Conservation (phyloP, 1,140 invertebrate genomes). For the Zaprionus taronus region DNA sequence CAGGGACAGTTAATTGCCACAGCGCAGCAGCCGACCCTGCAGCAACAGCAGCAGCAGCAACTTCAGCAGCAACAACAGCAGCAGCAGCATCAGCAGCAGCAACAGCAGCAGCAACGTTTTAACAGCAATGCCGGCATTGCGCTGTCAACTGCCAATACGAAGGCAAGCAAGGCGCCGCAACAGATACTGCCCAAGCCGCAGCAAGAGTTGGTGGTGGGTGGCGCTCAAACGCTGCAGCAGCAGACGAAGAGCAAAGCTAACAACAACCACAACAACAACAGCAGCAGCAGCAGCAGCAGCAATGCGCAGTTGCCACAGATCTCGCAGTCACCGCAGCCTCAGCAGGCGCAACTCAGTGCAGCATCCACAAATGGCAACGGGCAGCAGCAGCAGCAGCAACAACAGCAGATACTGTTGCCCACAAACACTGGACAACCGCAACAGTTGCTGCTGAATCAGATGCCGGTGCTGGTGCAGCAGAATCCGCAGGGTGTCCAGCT, state of each 20-base stretch:
- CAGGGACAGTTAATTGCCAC: constrained; percentile 81
- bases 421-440: constrained; percentile 72
- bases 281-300: constrained; percentile 30
- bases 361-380: constrained; percentile 42
- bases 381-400: constrained; percentile 46
- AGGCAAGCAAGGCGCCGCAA: constrained; percentile 75
- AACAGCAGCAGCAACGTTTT: constrained; percentile 62
- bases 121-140: constrained; percentile 61
- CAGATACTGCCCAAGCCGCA: constrained; percentile 83
- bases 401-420: constrained; percentile 80
- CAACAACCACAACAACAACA: constrained; percentile 32
- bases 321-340: constrained; percentile 73
- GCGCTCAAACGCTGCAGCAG: constrained; percentile 46
- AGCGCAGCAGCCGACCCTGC: constrained; percentile 49
- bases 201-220: constrained; percentile 44
- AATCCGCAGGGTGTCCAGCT: constrained; percentile 85
- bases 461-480: constrained; percentile 84
- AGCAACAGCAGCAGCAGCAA: constrained; percentile 56
- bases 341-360: constrained; percentile 58
- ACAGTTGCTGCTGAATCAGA: constrained; percentile 81
- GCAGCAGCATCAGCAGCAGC: constrained; percentile 59
- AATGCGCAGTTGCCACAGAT: constrained; percentile 65
- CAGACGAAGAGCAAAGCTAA: constrained; percentile 41
- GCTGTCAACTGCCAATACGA: constrained; percentile 53
- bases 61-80: constrained; percentile 57